Conservation (phyloP, 2,888 invertebrate genomes). For the Muscina levida region DNA sequence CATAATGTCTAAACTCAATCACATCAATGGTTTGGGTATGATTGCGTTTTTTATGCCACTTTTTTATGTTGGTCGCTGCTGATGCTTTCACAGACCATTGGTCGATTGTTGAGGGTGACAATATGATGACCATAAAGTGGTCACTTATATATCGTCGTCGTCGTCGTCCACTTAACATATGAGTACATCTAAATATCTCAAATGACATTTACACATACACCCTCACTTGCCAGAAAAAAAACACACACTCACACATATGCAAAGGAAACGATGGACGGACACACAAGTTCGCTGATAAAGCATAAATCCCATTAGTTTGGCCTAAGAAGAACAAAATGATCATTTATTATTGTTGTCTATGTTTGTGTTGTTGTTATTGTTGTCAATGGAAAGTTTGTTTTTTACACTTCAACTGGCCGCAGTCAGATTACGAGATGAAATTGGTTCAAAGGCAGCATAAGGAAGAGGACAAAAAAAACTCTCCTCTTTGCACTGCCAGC, state of each 20-base stretch:
- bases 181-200: slow-evolving; percentile 57
- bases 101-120: slow-evolving; percentile 52
- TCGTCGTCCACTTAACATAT: slow-evolving; percentile 50
- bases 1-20: too few relatives aligned
- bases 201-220: slow-evolving; percentile 54
- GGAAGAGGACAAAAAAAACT: not conserved
- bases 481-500: slow-evolving; percentile 14
- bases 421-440: slow-evolving; percentile 14
- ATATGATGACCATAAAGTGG: slow-evolving; percentile 51
- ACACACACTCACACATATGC: slow-evolving; percentile 28
- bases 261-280: slow-evolving; percentile 30
- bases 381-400: slow-evolving; percentile 25
- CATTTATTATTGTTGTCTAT: too few relatives aligned
- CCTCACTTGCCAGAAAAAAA: slow-evolving; percentile 67
- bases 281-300: slow-evolving; percentile 64
- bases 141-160: slow-evolving; percentile 57
- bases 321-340: slow-evolving; percentile 73
- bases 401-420: slow-evolving; percentile 21
- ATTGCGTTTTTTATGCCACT: slow-evolving; percentile 6
- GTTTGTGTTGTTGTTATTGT: slow-evolving; percentile 9
- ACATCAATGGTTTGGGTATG: slow-evolving; percentile 28
- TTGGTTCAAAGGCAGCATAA: not conserved
- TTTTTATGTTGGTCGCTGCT: slow-evolving; percentile 7
- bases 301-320: slow-evolving; percentile 73
- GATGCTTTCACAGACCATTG: slow-evolving; percentile 9